phyloP scores from a whole-genome alignment of 2,113 vertebrate species.

The Aegithalos caudatus region DNA sequence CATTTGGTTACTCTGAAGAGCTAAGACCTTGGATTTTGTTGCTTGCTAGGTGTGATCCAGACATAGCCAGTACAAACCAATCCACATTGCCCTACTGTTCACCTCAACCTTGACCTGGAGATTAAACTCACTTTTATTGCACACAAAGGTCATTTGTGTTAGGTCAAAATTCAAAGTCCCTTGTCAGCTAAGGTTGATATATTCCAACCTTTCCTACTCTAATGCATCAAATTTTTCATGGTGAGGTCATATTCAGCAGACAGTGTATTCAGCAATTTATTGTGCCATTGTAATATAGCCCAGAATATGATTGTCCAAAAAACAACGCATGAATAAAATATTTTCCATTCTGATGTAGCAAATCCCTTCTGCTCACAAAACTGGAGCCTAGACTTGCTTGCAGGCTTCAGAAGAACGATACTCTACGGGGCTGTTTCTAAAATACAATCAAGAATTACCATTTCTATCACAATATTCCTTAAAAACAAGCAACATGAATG shows the following conservation, averaged over 20 bases:
- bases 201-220: slow-evolving; percentile 80
- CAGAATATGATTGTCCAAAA: slow-evolving; percentile 73
- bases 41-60: slow-evolving; percentile 41
- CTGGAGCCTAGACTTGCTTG: background rate
- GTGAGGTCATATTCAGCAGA: slow-evolving; percentile 81
- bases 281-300: slow-evolving; percentile 66
- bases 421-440: background rate
- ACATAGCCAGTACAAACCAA: slow-evolving; percentile 32
- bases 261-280: slow-evolving; percentile 80
- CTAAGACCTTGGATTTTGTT: slow-evolving; percentile 26
- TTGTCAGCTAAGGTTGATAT: slow-evolving; percentile 82
- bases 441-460: slow-evolving; percentile 22
- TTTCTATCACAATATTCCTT: slow-evolving; percentile 10
- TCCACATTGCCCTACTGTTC: slow-evolving; percentile 43
- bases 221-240: slow-evolving; percentile 82
- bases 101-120: slow-evolving; percentile 79
- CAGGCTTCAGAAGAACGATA: slow-evolving; percentile 34
- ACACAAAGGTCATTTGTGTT: slow-evolving; percentile 77
- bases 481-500: background rate
- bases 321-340: slow-evolving; percentile 72
- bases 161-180: slow-evolving; percentile 82
- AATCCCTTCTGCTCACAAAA: slow-evolving; percentile 33
- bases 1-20: slow-evolving; percentile 26
- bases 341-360: slow-evolving; percentile 52
- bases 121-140: slow-evolving; percentile 81